These are phyloP conservation scores for Formicarius rufipectus DNA, from an alignment of 2,113 vertebrate genomes.

Conservation along the genomic window DNA sequence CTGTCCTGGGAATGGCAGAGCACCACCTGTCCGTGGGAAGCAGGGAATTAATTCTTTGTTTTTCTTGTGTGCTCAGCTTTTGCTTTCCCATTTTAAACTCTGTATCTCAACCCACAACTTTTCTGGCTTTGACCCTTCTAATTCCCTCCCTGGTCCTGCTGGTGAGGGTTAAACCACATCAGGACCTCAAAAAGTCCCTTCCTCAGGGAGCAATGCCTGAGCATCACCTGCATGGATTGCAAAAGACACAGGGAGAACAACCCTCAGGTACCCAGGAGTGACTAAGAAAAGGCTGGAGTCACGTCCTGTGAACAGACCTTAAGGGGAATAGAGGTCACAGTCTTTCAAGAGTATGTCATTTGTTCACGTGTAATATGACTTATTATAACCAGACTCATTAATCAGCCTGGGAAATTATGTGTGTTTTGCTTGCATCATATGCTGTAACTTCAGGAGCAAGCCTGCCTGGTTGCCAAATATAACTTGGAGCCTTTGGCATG, in stretches of 20 bases:
- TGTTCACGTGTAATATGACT: not conserved
- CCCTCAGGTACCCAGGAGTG: not conserved
- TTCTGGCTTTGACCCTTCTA: not conserved
- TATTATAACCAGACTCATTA: not conserved
- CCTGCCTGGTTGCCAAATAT: not conserved
- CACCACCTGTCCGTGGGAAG: not conserved
- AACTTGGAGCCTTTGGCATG: not conserved
- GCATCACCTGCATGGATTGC: not conserved
- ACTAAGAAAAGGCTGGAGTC: not conserved
- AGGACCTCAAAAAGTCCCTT: not conserved
- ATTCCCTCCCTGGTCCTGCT: not conserved
- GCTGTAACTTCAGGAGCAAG: not conserved
- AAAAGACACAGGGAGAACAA: not conserved
- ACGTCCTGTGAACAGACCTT: not conserved
- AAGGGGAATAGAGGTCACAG: not conserved
- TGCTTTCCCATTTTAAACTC: not conserved
- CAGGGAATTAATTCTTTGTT: not conserved
- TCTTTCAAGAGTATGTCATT: not conserved
- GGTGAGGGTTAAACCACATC: not conserved
- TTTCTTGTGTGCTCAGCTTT: not conserved
- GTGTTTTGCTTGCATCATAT: not conserved
- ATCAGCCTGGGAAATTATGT: not conserved
- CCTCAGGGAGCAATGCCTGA: not conserved
- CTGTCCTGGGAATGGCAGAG: not conserved
- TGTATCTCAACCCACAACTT: not conserved